A percentile compares a stretch with the other conserved stretches of the same genome.
Evolutionary conservation across 23 tunicate species (phyloP).

Genomic region (Styela plicata): DNA sequence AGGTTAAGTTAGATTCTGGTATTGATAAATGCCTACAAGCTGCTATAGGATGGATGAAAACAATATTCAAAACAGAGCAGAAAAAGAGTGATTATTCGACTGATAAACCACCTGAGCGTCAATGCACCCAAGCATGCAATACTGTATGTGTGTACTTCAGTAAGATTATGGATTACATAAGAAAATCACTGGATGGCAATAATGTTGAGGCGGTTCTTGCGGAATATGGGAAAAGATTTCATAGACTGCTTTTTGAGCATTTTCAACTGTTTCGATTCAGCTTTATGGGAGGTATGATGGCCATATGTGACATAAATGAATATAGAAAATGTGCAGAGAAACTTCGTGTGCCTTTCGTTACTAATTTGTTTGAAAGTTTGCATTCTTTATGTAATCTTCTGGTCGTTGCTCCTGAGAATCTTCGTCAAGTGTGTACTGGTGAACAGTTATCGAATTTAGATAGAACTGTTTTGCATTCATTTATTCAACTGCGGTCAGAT

Average conservation of each 20-base stretch:
- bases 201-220: constrained; percentile 82
- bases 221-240: constrained; percentile 72
- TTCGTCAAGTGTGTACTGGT: constrained; percentile 87
- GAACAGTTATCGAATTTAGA: constrained; percentile 79
- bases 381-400: constrained; percentile 93
- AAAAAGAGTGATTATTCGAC: constrained; percentile 74
- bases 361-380: constrained; percentile 67
- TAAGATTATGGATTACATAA: constrained; percentile 43
- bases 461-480: constrained; percentile 72
- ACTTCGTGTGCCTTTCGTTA: constrained; percentile 49
- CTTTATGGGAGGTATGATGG: constrained; percentile 97
- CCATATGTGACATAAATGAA: constrained; percentile 87
- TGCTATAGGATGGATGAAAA: constrained; percentile 85
- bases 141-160: constrained; percentile 72
- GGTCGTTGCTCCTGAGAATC: constrained; percentile 86
- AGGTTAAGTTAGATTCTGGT: constrained; percentile 77
- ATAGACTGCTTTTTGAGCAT: constrained; percentile 84
- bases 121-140: constrained; percentile 79
- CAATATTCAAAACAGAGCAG: constrained; percentile 61
- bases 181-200: constrained; percentile 77
- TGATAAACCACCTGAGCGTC: constrained; percentile 61
- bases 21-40: constrained; percentile 67
- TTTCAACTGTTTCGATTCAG: constrained; percentile 77
- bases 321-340: constrained; percentile 73
- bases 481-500: constrained; percentile 84